These are phyloP conservation scores for Ctena decussata DNA, from an alignment of 2,888 invertebrate genomes.

Conservation along the genomic window DNA sequence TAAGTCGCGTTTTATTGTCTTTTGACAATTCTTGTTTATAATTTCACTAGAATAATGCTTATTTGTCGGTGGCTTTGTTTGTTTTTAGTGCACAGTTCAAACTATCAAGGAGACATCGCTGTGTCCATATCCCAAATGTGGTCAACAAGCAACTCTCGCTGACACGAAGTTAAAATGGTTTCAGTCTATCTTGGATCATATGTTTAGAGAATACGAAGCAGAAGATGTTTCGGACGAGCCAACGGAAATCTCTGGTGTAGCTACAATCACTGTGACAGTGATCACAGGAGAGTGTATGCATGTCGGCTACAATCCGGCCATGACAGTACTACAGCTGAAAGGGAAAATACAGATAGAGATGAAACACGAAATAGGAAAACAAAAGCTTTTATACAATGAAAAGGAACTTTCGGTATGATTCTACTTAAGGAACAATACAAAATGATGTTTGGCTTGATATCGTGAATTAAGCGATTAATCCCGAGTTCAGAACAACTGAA, in stretches of 20 bases:
- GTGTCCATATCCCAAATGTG: constrained; percentile 67
- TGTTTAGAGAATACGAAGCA: constrained; percentile 67
- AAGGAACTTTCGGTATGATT: constrained; percentile 68
- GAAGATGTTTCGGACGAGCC: constrained; percentile 41
- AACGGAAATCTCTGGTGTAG: constrained; percentile 16
- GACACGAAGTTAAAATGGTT: constrained; percentile 46
- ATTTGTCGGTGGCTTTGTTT: too few relatives aligned
- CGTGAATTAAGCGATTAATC: too few relatives aligned
- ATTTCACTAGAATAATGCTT: too few relatives aligned
- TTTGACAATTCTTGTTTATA: too few relatives aligned
- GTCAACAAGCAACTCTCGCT: constrained; percentile 10
- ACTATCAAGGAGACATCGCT: constrained; percentile 40
- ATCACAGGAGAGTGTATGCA: constrained; percentile 68
- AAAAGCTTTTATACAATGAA: constrained; percentile 68
- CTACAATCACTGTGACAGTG: constrained; percentile 57
- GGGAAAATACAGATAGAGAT: constrained; percentile 43
- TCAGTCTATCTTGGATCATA: constrained; percentile 59
- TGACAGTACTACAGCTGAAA: constrained; percentile 64
- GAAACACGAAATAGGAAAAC: constrained; percentile 63
- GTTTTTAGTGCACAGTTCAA: constrained; percentile 64
- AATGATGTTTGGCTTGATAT: too few relatives aligned
- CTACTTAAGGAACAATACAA: too few relatives aligned
- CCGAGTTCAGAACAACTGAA: too few relatives aligned
- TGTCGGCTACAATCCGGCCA: constrained; percentile 51
- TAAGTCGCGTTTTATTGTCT: too few relatives aligned